phyloP scores from a whole-genome alignment of 1,140 invertebrate species.

The Papilio machaon region DNA sequence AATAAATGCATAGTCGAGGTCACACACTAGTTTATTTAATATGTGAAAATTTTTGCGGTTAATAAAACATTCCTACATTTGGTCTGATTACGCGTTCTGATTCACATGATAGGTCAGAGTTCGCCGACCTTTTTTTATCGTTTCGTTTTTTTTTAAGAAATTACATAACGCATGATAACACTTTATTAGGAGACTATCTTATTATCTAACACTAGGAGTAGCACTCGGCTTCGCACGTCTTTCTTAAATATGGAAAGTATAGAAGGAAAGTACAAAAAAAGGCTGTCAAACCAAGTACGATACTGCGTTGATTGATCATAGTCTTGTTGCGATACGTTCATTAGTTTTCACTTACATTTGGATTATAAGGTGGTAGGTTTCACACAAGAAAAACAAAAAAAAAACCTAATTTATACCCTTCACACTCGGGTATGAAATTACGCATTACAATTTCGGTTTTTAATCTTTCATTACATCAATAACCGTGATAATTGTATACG shows the following conservation, averaged over 20 bases:
- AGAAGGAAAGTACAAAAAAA: neutral
- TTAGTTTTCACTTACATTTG: too few species aligned
- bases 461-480: too few species aligned
- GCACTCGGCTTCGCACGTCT: too few species aligned
- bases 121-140: neutral
- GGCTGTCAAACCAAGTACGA: neutral
- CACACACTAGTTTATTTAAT: neutral
- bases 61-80: slow-evolving; percentile 1
- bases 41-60: neutral
- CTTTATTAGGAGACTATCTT: neutral
- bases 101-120: neutral
- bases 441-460: too few species aligned
- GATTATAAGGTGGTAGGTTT: too few species aligned
- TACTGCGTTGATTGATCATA: too few species aligned
- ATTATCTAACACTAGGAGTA: neutral
- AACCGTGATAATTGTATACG: too few species aligned
- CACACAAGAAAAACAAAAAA: too few species aligned
- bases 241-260: neutral
- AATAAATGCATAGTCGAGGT: neutral
- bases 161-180: neutral
- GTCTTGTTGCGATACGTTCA: too few species aligned
- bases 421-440: too few species aligned
- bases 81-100: neutral
- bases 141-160: slow-evolving; percentile 1
- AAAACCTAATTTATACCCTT: too few species aligned